Conservation (phyloP, 2,113 vertebrate species). For the Elgaria multicarinata region DNA sequence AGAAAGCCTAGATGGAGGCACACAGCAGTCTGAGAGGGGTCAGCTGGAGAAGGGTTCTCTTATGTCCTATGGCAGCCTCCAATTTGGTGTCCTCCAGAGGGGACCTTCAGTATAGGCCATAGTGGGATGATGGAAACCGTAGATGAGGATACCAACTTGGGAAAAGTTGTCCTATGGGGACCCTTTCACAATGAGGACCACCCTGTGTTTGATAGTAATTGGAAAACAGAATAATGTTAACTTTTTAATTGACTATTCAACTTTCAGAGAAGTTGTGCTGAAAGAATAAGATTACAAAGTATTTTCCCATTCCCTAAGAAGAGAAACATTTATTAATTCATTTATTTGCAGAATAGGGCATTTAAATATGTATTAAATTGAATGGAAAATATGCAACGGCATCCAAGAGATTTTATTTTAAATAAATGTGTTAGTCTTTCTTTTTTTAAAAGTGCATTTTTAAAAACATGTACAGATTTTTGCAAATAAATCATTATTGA, state of each 20-base stretch:
- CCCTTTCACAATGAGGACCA: too few relatives aligned
- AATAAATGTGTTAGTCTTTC: not conserved
- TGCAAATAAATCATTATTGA: not conserved
- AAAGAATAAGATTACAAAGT: slow-evolving; percentile 39
- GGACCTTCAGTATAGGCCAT: too few relatives aligned
- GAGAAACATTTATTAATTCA: not conserved
- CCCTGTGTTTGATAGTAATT: not conserved
- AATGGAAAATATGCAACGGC: slow-evolving; percentile 15
- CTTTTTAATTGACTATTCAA: not conserved
- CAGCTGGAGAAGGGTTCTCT: too few relatives aligned
- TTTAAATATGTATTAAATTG: slow-evolving; percentile 36
- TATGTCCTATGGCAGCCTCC: not conserved
- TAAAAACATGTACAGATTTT: not conserved
- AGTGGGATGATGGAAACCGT: too few relatives aligned
- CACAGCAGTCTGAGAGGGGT: too few relatives aligned
- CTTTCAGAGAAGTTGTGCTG: slow-evolving; percentile 20
- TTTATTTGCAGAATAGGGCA: not conserved
- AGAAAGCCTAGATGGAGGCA: not conserved
- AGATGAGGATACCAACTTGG: too few relatives aligned
- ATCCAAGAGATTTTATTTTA: slow-evolving; percentile 7
- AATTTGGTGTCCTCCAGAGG: too few relatives aligned
- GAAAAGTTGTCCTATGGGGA: not conserved
- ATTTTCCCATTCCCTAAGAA: slow-evolving; percentile 26
- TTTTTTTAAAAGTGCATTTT: slow-evolving; percentile 10
- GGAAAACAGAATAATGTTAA: not conserved